Base-by-base conservation (phyloP, 2,888 invertebrate species). In the Pachycephus smyrnensis region DNA sequence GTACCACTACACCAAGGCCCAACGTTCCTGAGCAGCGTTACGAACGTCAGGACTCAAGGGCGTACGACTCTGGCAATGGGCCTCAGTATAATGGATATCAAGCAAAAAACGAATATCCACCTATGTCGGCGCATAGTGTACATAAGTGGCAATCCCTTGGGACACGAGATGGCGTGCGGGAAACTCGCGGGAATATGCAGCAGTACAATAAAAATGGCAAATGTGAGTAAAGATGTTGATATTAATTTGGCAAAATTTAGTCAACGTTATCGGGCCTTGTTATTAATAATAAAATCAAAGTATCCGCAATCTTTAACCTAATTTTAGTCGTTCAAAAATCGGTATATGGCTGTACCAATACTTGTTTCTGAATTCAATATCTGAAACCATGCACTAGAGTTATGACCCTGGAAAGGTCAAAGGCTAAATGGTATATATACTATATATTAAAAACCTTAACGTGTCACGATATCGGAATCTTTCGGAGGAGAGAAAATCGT, bases 1-100 rank as follows among this genome's bases (percentile, higher is more conserved):
- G 85, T 87, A 92, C 85, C 88, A 92, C 85, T 89, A 92, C 84
- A 89, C 92, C 83, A 88, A 88, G 80, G 37, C 74, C 78, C 15
- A 76, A 75, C 37, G 84, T 85, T 68, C 81, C 85, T 68, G 80
- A 55, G 83, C 86, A 88, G 77, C 88, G 86, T 37, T 84, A 84
- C 73, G 86, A 88, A 75, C 76, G 84, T 69, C 86, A 83, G 75
- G 86, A 87, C 33, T 77, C 84, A 71, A 82, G 84, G 15, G 83
- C 80, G 69, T 83, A 82, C 15, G 74, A 87, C 4, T 71, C 81
- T 31, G 75, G 76, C 35, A 80, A 83, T 31, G 80, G 84, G 78
- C 9, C 40, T 0, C 83, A 82, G 79, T 84, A 87, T 80, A 83
- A 31, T 86, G 88, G 69, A 3, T 88, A 88, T 79, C 89, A 88